These are phyloP conservation scores for Gobius niger DNA, from an alignment of 2,113 vertebrate genomes.

Conservation along the genomic window DNA sequence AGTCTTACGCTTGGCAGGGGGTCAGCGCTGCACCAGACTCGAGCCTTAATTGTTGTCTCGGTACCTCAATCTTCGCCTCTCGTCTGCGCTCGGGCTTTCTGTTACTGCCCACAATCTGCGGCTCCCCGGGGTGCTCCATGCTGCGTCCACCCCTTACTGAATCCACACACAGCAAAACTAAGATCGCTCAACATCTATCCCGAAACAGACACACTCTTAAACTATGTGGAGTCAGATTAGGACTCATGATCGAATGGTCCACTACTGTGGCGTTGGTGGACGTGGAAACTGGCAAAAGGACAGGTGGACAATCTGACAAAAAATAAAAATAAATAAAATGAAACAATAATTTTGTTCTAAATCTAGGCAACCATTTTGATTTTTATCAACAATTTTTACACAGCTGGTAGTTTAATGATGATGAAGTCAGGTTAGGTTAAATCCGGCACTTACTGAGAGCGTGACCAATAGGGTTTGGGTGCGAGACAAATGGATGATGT, in stretches of 20 bases:
- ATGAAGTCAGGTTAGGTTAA: too few species aligned
- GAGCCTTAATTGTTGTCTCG: conserved; percentile 36
- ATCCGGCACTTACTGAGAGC: too few species aligned
- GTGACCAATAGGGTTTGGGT: too few species aligned
- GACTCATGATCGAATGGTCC: background rate
- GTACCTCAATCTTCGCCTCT: conserved; percentile 42
- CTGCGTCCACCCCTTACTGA: conserved; percentile 38
- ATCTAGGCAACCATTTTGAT: too few species aligned
- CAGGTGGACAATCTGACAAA: background rate
- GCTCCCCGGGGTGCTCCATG: conserved; percentile 29
- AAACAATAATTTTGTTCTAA: background rate
- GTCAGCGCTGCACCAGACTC: conserved; percentile 40
- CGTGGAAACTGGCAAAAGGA: background rate
- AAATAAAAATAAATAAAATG: background rate
- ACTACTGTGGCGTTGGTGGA: background rate
- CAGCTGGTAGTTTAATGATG: too few species aligned
- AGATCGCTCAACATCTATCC: conserved; percentile 31
- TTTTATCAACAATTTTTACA: too few species aligned
- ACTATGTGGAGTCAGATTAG: conserved; percentile 33
- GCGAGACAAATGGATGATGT: too few species aligned
- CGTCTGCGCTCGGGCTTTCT: conserved; percentile 37
- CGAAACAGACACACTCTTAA: conserved; percentile 22
- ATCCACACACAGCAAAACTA: conserved; percentile 17
- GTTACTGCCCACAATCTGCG: conserved; percentile 52
- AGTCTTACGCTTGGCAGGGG: conserved; percentile 42